Base-by-base conservation (phyloP, 1,140 invertebrate genomes). In the Glossosoma conforme region DNA sequence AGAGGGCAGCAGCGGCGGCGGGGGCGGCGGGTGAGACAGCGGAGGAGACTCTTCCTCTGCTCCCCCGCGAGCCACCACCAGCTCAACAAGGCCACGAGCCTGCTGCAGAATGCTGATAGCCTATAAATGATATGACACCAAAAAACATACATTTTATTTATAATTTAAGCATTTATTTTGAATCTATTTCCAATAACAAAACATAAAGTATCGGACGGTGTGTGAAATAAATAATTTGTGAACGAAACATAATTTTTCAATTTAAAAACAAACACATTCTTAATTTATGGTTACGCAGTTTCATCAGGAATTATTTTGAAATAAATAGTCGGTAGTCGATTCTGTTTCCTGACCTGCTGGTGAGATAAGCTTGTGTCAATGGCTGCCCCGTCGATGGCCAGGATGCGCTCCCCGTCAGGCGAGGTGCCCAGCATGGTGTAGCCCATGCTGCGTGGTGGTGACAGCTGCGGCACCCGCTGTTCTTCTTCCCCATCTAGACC, bases 371-470 rank as follows among this genome's bases (percentile, higher is more conserved):
- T 85, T 36, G 84, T 83, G 64, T 87, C 84, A 62, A 93, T 72
- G 45, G 86, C 85, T 64, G 90, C 87, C 60, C 86, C 86, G 79
- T 94, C 89, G 61, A 94, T 86, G 55, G 89, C 87, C 64, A 94
- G 68, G 67, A 95, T 90, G 67, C 93, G 87, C 76, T 95, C 92
- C 60, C 86, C 87, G 66, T 67, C 68, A 19, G 64, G 61, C 21
- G 65, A 65, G 2, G 64, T 67, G 2, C 49, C 45, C 11, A 53
- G 19, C 1, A 59, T 52, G 20, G 32, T 42, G 64, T 72, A 74
- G 17, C 72, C 69, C n/a, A 75, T 56, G 24, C 71, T 73, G 20
- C 73, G 68, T 2, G 72, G 71, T 22, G 79, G 79, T 41, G 79
- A 81, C 14, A 80, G 67, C 49, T 76, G 79, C 3, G 81, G 80